Percentiles rank a stretch among this genome's conserved stretches.
Conservation (phyloP, 2,888 invertebrate species). For the Blastobasis lacticolella region DNA sequence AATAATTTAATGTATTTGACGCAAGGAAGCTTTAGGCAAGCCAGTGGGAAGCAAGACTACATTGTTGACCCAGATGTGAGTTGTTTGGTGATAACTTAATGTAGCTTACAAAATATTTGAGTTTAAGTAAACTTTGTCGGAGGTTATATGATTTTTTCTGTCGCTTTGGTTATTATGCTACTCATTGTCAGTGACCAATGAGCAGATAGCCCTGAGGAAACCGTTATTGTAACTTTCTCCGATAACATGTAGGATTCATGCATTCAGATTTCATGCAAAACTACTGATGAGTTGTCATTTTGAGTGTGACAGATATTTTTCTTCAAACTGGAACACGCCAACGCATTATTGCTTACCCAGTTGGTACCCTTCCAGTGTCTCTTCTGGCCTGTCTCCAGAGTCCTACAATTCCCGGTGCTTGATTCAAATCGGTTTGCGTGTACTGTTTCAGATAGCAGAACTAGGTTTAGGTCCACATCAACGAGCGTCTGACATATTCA, state of each 20-base stretch:
- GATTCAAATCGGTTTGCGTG: not conserved
- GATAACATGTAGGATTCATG: too few relatives aligned
- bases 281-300: too few relatives aligned
- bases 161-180: too few relatives aligned
- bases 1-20: conserved; percentile 24
- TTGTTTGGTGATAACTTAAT: not conserved
- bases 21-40: conserved; percentile 28
- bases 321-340: not conserved
- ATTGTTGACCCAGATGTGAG: conserved; percentile 2
- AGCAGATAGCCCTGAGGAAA: too few relatives aligned
- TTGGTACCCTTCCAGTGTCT: not conserved
- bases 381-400: not conserved
- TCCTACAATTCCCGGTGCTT: not conserved
- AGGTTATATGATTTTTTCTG: too few relatives aligned
- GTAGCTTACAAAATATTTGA: too few relatives aligned
- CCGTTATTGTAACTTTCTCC: too few relatives aligned
- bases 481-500: conserved; percentile 20
- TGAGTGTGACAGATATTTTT: not conserved
- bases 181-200: too few relatives aligned
- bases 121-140: too few relatives aligned
- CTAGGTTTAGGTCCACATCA: conserved; percentile 24
- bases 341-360: not conserved
- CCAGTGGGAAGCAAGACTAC: conserved; percentile 15
- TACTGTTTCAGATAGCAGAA: conserved; percentile 21
- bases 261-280: too few relatives aligned